phyloP scores from a whole-genome alignment of 1,140 invertebrate species.

The Trichonephila inaurata region DNA sequence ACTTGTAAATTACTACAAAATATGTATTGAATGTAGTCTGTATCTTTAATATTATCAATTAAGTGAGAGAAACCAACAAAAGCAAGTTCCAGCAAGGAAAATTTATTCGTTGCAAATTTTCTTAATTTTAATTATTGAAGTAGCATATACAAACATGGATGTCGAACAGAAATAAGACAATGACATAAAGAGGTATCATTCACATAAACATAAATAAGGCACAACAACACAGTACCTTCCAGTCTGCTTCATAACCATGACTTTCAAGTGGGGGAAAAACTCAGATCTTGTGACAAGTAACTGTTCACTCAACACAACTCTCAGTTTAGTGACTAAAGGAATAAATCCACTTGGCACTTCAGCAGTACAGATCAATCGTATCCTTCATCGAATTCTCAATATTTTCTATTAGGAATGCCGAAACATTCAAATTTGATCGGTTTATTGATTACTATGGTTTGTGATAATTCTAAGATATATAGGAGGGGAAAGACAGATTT shows the following conservation, averaged over 20 bases:
- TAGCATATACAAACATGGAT: slow-evolving; percentile 76
- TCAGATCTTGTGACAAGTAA: slow-evolving; percentile 73
- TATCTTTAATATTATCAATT: too few species aligned
- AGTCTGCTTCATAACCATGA: slow-evolving; percentile 71
- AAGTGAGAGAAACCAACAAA: not conserved
- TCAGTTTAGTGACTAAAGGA: slow-evolving; percentile 68
- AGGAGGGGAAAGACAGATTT: slow-evolving; percentile 41
- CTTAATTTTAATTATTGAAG: slow-evolving; percentile 74
- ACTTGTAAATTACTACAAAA: too few species aligned
- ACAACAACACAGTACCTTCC: slow-evolving; percentile 72
- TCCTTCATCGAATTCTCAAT: slow-evolving; percentile 55
- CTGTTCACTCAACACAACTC: slow-evolving; percentile 72
- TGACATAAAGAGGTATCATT: slow-evolving; percentile 75
- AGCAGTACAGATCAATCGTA: slow-evolving; percentile 68
- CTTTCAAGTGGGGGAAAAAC: slow-evolving; percentile 56
- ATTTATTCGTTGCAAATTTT: slow-evolving; percentile 76
- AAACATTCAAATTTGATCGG: slow-evolving; percentile 74
- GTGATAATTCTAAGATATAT: slow-evolving; percentile 57
- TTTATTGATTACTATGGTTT: slow-evolving; percentile 57
- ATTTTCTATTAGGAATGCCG: slow-evolving; percentile 67
- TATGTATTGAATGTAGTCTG: too few species aligned
- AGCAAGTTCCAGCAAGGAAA: slow-evolving; percentile 70
- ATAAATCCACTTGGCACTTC: slow-evolving; percentile 76
- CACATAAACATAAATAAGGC: slow-evolving; percentile 75
- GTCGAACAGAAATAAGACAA: slow-evolving; percentile 70